phyloP scores from a whole-genome alignment of 2,113 vertebrate genomes.

The Arizona elegans region DNA sequence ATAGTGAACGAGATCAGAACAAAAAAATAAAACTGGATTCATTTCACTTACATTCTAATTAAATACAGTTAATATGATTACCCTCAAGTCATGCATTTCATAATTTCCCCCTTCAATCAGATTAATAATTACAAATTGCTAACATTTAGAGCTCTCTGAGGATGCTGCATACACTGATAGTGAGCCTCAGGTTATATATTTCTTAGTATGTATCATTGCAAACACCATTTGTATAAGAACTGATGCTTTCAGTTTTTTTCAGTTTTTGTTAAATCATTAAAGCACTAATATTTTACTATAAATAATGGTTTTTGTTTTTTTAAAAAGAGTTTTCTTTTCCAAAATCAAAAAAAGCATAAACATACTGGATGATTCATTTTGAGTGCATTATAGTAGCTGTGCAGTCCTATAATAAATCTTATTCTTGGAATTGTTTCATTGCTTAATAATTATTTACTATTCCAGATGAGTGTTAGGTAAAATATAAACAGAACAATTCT shows the following conservation, averaged over 20 bases:
- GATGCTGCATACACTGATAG: not conserved
- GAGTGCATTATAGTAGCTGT: not conserved
- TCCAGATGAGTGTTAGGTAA: not conserved
- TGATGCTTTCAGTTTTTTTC: not conserved
- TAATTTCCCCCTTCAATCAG: not conserved
- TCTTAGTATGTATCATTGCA: not conserved
- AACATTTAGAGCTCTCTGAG: not conserved
- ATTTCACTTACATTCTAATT: not conserved
- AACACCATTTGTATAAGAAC: not conserved
- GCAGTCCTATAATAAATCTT: not conserved
- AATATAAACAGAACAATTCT: not conserved
- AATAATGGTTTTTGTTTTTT: not conserved
- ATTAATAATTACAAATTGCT: not conserved
- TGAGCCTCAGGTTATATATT: not conserved
- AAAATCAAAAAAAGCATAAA: not conserved
- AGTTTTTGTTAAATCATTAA: not conserved
- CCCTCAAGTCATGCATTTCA: not conserved
- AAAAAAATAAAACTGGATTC: not conserved
- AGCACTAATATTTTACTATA: not conserved
- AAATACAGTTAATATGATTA: not conserved
- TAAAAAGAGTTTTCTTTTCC: not conserved
- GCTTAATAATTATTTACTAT: not conserved
- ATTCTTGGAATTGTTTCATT: not conserved
- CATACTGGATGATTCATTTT: not conserved
- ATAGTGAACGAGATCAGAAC: not conserved